Evolutionary conservation across 2,888 invertebrate genomes (phyloP).

Genomic region (Apodemia hepburni): DNA sequence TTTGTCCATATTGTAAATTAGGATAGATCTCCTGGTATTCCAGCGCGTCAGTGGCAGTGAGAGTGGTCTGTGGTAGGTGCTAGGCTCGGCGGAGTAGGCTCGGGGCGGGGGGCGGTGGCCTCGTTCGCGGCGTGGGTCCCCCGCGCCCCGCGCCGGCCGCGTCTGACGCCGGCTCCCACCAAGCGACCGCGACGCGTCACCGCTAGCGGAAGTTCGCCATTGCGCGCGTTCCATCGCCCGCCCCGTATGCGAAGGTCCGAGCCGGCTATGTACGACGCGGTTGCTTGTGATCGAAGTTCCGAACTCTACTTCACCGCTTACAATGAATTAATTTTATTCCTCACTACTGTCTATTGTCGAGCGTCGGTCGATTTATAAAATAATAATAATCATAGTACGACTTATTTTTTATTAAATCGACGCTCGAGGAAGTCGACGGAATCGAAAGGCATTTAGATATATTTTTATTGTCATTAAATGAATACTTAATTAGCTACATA

Average conservation of each 20-base stretch:
- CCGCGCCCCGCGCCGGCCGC: constrained; percentile 37
- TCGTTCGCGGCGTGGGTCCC: constrained; percentile 62
- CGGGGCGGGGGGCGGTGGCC: constrained; percentile 68
- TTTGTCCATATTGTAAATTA: constrained; percentile 73
- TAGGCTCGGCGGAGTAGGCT: constrained; percentile 74
- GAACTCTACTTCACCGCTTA: constrained; percentile 18
- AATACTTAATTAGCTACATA: constrained; percentile 29
- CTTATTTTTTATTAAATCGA: constrained; percentile 41
- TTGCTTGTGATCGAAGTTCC: constrained; percentile 15
- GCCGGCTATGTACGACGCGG: constrained; percentile 44
- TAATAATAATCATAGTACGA: constrained; percentile 34
- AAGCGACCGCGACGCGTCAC: constrained; percentile 61
- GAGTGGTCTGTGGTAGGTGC: constrained; percentile 63
- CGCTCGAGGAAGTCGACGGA: constrained; percentile 34
- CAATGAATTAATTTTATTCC: constrained; percentile 21
- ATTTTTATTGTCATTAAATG: constrained; percentile 16
- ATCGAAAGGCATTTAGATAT: constrained; percentile 14
- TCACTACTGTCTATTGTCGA: constrained; percentile 46
- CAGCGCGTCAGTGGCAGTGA: constrained; percentile 61
- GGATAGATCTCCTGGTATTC: constrained; percentile 65
- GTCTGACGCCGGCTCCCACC: constrained; percentile 51
- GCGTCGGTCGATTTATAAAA: constrained; percentile 43
- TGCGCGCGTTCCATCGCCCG: constrained; percentile 52
- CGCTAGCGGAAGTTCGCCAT: constrained; percentile 57
- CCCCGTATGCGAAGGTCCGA: constrained; percentile 30